These are phyloP conservation scores for Hephaestus fuliginosus DNA, from an alignment of 2,797 vertebrate species.

Conservation along the genomic window DNA sequence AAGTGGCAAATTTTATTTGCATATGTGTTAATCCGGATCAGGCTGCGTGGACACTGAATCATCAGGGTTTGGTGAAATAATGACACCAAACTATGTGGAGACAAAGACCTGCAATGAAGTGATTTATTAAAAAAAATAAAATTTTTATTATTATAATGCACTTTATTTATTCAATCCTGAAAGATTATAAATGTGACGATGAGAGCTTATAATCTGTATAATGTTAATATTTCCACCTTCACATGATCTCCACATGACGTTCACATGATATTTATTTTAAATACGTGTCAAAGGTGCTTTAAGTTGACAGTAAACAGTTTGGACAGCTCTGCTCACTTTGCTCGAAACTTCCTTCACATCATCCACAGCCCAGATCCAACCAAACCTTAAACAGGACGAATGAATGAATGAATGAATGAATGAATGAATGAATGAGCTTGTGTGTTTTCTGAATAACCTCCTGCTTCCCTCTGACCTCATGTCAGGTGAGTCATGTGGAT, in stretches of 20 bases:
- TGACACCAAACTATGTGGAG: neutral
- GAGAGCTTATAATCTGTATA: neutral
- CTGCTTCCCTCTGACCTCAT: neutral
- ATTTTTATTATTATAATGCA: neutral
- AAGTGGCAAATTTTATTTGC: slow-evolving; percentile 26
- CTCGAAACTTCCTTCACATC: neutral
- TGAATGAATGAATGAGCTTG: neutral
- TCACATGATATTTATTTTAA: no score
- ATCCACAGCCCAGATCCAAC: neutral
- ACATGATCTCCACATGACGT: neutral
- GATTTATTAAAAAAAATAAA: no score
- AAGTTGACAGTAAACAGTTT: slow-evolving; percentile 28
- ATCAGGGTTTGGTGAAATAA: slow-evolving; percentile 9
- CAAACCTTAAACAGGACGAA: neutral
- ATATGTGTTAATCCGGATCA: neutral
- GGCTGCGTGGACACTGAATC: slow-evolving; percentile 3
- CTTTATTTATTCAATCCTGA: neutral
- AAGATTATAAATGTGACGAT: no score
- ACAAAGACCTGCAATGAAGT: neutral
- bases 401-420: neutral
- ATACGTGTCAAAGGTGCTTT: no score
- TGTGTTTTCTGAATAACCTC: no score
- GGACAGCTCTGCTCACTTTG: no score
- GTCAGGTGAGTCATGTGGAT: neutral
- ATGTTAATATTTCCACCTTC: neutral